Evolutionary conservation across 2,888 invertebrate genomes (phyloP), one percentile per base, ranked within the genome.

Genomic region (Tortricodes alternella): DNA sequence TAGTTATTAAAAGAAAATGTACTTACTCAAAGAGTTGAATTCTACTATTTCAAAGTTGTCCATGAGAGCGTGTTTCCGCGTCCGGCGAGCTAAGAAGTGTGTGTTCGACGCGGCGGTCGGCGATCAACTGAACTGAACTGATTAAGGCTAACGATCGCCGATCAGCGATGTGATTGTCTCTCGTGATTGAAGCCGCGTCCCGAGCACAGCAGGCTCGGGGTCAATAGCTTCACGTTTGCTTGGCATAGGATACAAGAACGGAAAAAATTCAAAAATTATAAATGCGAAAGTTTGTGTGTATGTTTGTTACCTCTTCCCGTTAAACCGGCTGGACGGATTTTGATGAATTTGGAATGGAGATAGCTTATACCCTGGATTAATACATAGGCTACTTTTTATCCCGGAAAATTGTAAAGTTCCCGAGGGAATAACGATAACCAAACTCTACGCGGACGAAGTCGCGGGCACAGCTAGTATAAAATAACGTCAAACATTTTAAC

Each of bases 101-200:
- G 62, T 58, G 66, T 62, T 68, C 62, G n/a, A n/a, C 63, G 60
- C 66, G 63, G 76, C 80, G 80, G 80, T 83, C 83, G 76, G 72
- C 79, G 80, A 67, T 77, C 81, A 75, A 89, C 87, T 89, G 48
- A 41, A 80, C 66, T 76, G 80, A 74, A 86, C 86, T 89, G 85
- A 85, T 85, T 80, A 78, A 69, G 61, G 67, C 72, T 74, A 83
- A 83, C 76, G 78, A 83, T 85, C 75, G 74, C 74, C 82, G 82
- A 88, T 85, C 83, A 85, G 78, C 80, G 80, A 76, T 70, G 78
- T 79, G 80, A 77, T 71, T 73, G 71, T 48, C 38, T 68, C 59
- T 53, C 68, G 72, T 75, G 74, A 85, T 83, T 83, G 78, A 78
- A 78, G 9, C 29, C n/a, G n/a, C n/a, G 29, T n/a, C n/a, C n/a